phyloP scores from a whole-genome alignment of 2,797 vertebrate genomes.

The Lagocephalus sceleratus region DNA sequence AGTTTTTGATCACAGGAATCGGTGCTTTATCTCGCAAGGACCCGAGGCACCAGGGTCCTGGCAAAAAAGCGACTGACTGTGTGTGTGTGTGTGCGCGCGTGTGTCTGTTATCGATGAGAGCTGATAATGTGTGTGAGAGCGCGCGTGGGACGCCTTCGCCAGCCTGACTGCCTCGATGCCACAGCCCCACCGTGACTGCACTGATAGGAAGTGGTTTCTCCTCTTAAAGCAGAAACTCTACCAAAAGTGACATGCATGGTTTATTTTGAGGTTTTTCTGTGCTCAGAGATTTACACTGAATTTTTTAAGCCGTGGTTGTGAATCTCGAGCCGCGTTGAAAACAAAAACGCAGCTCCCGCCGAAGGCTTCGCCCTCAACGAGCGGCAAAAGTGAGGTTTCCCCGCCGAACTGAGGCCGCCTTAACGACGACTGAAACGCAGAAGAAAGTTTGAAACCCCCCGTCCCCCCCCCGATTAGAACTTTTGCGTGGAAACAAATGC shows the following conservation, averaged over 20 bases:
- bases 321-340: neutral
- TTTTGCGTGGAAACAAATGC: no score
- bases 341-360: neutral
- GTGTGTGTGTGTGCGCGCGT: constrained; percentile 21
- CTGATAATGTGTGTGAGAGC: constrained; percentile 23
- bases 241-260: constrained; percentile 69
- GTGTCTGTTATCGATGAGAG: neutral
- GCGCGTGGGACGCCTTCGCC: constrained; percentile 2
- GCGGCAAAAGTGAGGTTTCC: no score
- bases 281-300: constrained; percentile 63
- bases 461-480: no score
- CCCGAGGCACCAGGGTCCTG: neutral
- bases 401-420: no score
- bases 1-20: no score
- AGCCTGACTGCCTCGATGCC: constrained; percentile 33
- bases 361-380: no score
- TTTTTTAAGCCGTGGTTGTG: neutral
- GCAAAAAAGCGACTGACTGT: neutral
- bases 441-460: no score
- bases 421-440: no score
- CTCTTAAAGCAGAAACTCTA: constrained; percentile 50
- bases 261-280: constrained; percentile 65
- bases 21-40: neutral
- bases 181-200: constrained; percentile 66
- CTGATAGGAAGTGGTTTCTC: constrained; percentile 63